Conservation (phyloP, 2,113 vertebrate genomes). For the Sapayoa aenigma region DNA sequence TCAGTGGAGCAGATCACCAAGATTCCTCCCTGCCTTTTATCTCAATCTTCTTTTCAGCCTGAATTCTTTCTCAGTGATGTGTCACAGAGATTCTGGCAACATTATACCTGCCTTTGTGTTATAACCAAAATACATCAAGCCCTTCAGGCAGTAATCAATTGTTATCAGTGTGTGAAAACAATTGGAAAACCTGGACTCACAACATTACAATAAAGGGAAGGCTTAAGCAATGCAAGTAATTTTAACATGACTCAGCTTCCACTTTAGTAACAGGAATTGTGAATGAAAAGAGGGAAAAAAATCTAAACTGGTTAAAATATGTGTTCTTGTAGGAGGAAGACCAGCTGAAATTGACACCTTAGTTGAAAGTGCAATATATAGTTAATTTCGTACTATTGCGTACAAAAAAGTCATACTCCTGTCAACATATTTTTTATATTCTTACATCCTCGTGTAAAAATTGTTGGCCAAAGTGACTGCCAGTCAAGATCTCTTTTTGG, state of each 20-base stretch:
- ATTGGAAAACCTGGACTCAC: constrained; percentile 39
- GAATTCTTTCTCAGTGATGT: background rate
- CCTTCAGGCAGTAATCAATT: constrained; percentile 55
- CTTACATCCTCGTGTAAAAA: constrained; percentile 4
- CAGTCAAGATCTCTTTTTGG: background rate
- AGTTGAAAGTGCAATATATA: constrained; percentile 20
- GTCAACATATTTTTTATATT: background rate
- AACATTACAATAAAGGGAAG: background rate
- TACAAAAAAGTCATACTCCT: background rate
- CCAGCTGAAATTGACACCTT: constrained; percentile 9
- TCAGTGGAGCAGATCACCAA: background rate
- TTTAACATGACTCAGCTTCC: background rate
- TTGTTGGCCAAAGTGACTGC: background rate
- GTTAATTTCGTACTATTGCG: background rate
- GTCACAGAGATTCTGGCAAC: background rate
- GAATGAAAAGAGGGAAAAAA: background rate
- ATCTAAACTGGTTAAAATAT: constrained; percentile 43
- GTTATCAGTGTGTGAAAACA: constrained; percentile 74
- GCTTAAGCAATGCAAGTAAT: background rate
- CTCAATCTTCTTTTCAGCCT: background rate
- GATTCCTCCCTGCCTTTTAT: background rate
- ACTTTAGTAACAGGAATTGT: constrained; percentile 27
- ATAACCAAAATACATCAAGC: constrained; percentile 1
- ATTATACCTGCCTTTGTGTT: background rate
- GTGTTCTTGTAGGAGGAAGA: constrained; percentile 7